Evolutionary conservation across 2,113 vertebrate species (phyloP), one percentile per base, ranked within the genome.

Genomic region (Cricetomys ansorgei): DNA sequence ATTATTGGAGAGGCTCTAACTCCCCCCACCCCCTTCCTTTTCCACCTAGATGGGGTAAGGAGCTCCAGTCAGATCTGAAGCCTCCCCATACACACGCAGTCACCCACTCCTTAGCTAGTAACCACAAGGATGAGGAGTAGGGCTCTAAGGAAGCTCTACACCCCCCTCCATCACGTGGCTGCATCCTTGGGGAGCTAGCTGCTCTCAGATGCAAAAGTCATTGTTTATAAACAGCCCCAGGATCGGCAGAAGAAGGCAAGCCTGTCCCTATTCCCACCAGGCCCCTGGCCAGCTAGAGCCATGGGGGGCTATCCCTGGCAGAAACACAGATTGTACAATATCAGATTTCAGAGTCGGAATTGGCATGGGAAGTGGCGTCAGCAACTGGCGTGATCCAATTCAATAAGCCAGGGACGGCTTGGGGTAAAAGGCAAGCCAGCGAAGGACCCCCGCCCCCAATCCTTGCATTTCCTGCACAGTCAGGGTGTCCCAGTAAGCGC

Each of bases 361-460:
- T 92, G 88, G 84, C 94, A 93, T 85, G 97, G 97, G 97, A 97
- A 97, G 97, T 97, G 97, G 97, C 97, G 96, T 97, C 97, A 97
- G 97, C 92, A 69, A 93, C 97, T 88, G 93, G 94, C 92, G 75
- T 76, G 94, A 96, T 96, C 94, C 96, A 93, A 93, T 94, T 95
- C 94, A 85, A 91, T 97, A 77, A 94, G 73, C 50, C 91, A 48
- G 91, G 94, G 94, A 92, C 16, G 69, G 93, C 96, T 55, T 5
- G 21, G 73, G 75, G 69, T 43, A n/a, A 72, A 64, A 86, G 40
- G 79, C 85, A 29, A 31, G 62, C 88, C 17, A 9, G 69, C 15
- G 50, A 76, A 65, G 53, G 76, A 96, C 91, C 95, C 96, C 93
- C 16, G 10, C 45, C 94, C 87, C 84, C 69, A 43, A 25, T n/a